Base-by-base conservation (phyloP, 2,888 invertebrate genomes). In the Ophioninae sp. region DNA sequence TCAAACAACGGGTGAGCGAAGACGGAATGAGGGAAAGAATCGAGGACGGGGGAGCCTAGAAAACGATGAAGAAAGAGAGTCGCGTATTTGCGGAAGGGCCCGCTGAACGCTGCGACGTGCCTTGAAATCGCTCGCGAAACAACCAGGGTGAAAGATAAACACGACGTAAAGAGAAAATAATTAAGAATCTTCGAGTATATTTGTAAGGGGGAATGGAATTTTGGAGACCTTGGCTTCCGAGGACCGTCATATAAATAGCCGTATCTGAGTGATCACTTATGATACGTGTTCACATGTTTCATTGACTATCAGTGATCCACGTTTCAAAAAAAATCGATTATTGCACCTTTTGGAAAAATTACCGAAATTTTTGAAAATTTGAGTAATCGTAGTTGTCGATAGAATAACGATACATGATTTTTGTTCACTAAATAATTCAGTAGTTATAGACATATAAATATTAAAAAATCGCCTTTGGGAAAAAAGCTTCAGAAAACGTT, bases 101-200 rank as follows among this genome's bases (percentile, higher is more conserved):
- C 44, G 61, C 73, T 82, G 81, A 84, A 84, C 73, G 79, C 37
- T 73, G 76, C 79, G 72, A 84, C 84, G 81, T 84, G 84, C 81
- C 75, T 68, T 64, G 79, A 79, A 84, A 84, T 79, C 79, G 76
- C 64, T 79, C 67, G 79, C 69, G 79, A 79, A 79, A 79, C 68
- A 73, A 81, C 72, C 68, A 58, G 75, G 68, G 67, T 63, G 81
- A 84, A 81, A 81, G 79, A 76, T 79, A 84, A 84, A 84, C 79
- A 84, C 81, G 65, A 75, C 75, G 9, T 76, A 81, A 84, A 81
- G 82, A 74, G 84, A 79, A 85, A 85, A 81, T 84, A 81, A 85
- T 85, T 85, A 85, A 84, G 81, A 85, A 41, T 73, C 83, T 77
- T 80, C 51, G 44, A 82, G 74, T 75, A 23, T 44, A 41, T 9